Conservation (phyloP, 1,140 invertebrate genomes). For the Aphaenogaster rudis region DNA sequence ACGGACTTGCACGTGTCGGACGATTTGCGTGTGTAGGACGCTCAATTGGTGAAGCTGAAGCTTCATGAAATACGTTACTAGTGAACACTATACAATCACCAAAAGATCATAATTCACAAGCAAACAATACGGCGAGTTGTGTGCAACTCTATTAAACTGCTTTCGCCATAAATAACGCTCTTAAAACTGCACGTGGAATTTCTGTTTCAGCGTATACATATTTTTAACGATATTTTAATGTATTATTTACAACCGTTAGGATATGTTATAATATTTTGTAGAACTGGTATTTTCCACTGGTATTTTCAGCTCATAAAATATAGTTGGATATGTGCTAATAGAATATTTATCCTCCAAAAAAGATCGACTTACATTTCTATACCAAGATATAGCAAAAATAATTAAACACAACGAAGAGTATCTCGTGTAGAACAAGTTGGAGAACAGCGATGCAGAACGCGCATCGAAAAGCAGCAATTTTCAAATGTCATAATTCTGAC, state of each 20-base stretch:
- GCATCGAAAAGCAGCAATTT: not conserved
- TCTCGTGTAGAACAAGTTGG: not conserved
- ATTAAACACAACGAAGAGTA: not conserved
- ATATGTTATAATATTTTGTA: not conserved
- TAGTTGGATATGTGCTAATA: not conserved
- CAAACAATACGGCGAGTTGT: constrained; percentile 37
- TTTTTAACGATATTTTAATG: constrained; percentile 1
- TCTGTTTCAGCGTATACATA: not conserved
- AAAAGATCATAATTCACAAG: constrained; percentile 60
- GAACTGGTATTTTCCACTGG: not conserved
- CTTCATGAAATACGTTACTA: constrained; percentile 47
- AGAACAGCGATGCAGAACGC: not conserved
- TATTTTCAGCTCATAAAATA: not conserved
- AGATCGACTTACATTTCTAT: not conserved
- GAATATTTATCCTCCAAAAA: not conserved
- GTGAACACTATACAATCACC: constrained; percentile 39
- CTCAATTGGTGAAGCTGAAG: not conserved
- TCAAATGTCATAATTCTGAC: not conserved
- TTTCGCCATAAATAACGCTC: constrained; percentile 12
- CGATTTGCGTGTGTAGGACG: constrained; percentile 29
- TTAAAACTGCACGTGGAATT: constrained; percentile 24
- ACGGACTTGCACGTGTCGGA: constrained; percentile 9
- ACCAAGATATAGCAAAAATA: not conserved
- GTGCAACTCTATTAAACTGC: constrained; percentile 21
- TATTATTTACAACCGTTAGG: not conserved